A percentile compares a stretch with the other conserved stretches of the same genome.
These are phyloP conservation scores for Tenthredo livida DNA, from an alignment of 2,888 invertebrate genomes.

Conservation along the genomic window DNA sequence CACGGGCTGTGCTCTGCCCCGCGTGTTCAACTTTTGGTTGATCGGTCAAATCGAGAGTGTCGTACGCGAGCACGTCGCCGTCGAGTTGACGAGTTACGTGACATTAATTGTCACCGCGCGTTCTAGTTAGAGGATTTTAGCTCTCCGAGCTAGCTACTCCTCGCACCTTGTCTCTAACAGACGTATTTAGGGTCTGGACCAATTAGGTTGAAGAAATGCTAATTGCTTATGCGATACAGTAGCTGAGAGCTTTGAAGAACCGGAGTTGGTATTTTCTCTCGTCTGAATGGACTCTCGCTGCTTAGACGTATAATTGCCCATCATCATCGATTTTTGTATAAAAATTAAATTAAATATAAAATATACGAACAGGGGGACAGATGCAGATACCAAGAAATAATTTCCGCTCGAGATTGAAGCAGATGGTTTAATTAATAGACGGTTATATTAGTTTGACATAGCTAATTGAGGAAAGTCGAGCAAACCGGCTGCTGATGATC, in stretches of 20 bases:
- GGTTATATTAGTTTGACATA: background rate
- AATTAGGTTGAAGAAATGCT: constrained; percentile 27
- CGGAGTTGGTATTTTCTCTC: background rate
- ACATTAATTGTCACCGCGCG: constrained; percentile 42
- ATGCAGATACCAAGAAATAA: constrained; percentile 16
- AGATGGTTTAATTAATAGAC: constrained; percentile 31
- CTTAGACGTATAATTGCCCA: background rate
- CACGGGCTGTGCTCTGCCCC: background rate
- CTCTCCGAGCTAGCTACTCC: background rate
- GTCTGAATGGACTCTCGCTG: background rate
- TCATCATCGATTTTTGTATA: background rate
- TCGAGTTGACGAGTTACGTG: constrained; percentile 33
- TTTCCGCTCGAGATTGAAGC: constrained; percentile 13
- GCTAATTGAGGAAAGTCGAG: constrained; percentile 13
- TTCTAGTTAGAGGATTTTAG: background rate
- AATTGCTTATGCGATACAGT: background rate
- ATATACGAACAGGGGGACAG: background rate
- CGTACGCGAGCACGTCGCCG: background rate
- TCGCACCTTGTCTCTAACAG: constrained; percentile 37
- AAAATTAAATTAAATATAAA: background rate
- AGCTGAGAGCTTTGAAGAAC: background rate
- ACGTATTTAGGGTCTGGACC: constrained; percentile 45
- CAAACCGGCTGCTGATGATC: background rate
- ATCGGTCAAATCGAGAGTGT: constrained; percentile 11
- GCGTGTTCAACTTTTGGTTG: background rate